Percentiles rank a stretch among this genome's conserved stretches.
Evolutionary conservation across 1,140 invertebrate genomes (phyloP).

Genomic region (Meloidogyne floridensis): DNA sequence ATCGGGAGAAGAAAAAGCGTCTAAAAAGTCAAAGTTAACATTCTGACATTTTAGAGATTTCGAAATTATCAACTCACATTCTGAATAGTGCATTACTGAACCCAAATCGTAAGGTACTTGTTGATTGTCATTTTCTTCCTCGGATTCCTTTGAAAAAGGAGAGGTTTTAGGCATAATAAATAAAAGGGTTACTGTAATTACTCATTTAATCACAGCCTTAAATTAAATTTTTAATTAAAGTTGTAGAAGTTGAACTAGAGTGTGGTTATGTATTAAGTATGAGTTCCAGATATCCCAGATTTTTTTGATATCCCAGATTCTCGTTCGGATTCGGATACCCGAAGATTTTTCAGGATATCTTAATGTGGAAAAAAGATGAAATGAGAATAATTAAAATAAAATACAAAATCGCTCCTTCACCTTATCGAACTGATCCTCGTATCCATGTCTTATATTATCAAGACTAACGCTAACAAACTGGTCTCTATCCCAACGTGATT

Average conservation of each 20-base stretch:
- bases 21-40: neutral
- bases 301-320: no score
- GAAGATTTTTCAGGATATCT: no score
- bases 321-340: no score
- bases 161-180: neutral
- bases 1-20: conserved; percentile 22
- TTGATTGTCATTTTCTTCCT: conserved; percentile 32
- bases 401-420: neutral
- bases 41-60: neutral
- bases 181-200: neutral
- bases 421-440: conserved; percentile 17
- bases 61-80: neutral
- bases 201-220: neutral
- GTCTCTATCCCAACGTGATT: conserved; percentile 31
- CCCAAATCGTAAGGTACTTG: conserved; percentile 33
- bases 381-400: no score
- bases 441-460: neutral
- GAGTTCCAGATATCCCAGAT: no score
- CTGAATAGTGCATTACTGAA: conserved; percentile 25
- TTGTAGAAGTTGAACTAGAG: no score
- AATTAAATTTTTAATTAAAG: neutral
- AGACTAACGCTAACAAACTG: conserved; percentile 1
- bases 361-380: no score
- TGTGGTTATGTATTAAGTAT: no score
- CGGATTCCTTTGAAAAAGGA: conserved; percentile 23